Percentiles rank a stretch among this genome's conserved stretches.
These are phyloP conservation scores for Marronus borbonicus DNA, from an alignment of 2,888 invertebrate genomes.

Conservation along the genomic window DNA sequence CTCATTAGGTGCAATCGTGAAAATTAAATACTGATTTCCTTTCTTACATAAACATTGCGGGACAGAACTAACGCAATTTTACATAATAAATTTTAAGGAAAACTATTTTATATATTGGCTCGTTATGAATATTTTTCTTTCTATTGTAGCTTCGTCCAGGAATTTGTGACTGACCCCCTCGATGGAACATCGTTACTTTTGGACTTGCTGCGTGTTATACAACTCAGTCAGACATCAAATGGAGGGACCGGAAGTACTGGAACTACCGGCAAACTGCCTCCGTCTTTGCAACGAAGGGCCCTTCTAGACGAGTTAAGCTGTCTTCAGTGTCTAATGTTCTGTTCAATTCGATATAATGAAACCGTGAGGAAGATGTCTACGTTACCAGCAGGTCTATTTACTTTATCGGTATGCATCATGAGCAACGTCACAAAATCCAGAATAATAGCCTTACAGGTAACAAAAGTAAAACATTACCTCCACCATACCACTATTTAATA, in stretches of 20 bases:
- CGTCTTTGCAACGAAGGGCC: constrained; percentile 81
- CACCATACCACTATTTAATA: neutral
- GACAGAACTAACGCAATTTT: too few species aligned
- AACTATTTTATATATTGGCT: neutral
- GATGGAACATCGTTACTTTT: constrained; percentile 89
- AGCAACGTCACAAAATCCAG: constrained; percentile 90
- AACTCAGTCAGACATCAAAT: constrained; percentile 82
- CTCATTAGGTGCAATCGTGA: constrained; percentile 29
- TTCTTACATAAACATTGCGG: neutral
- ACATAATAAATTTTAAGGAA: neutral
- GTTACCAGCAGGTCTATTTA: constrained; percentile 87
- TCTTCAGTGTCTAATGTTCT: constrained; percentile 88
- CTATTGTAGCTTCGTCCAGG: constrained; percentile 88
- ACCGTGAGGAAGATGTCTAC: constrained; percentile 83
- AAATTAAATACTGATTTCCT: constrained; percentile 34
- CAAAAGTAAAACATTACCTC: constrained; percentile 17
- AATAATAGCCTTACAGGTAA: constrained; percentile 88
- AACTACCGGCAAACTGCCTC: constrained; percentile 74
- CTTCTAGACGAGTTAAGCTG: constrained; percentile 91
- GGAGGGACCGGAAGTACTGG: constrained; percentile 58
- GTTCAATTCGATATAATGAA: constrained; percentile 85
- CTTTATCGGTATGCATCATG: constrained; percentile 89
- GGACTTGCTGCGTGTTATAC: constrained; percentile 89
- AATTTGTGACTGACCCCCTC: constrained; percentile 90
- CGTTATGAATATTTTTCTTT: constrained; percentile 25